Percentiles rank a stretch among this genome's conserved stretches.
Evolutionary conservation across 2,888 invertebrate genomes (phyloP).

Genomic region (Brenthis ino): DNA sequence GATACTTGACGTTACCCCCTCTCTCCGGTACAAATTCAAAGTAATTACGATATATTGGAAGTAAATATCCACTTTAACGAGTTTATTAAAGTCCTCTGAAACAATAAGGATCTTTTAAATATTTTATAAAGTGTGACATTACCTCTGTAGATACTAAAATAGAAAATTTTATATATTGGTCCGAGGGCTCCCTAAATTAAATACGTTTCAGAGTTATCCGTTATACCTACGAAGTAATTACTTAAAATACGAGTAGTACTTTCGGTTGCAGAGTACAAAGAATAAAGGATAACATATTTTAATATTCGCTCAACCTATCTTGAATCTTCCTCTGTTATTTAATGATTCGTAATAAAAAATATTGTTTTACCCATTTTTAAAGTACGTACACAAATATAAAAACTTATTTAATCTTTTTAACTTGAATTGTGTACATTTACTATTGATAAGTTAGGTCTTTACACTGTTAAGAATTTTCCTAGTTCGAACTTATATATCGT

Average conservation of each 20-base stretch:
- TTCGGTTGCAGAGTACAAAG: constrained; percentile 43
- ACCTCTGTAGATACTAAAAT: constrained; percentile 73
- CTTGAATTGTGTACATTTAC: constrained; percentile 36
- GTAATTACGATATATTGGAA: constrained; percentile 63
- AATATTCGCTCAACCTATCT: constrained; percentile 33
- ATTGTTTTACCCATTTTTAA: constrained; percentile 36
- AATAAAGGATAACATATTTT: constrained; percentile 32
- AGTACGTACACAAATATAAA: constrained; percentile 31
- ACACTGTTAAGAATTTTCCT: constrained; percentile 39
- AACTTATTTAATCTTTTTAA: constrained; percentile 35
- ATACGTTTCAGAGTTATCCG: constrained; percentile 42
- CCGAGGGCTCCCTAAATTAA: constrained; percentile 58
- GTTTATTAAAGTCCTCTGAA: constrained; percentile 68
- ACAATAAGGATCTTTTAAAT: constrained; percentile 54
- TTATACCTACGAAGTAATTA: constrained; percentile 40
- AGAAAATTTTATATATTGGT: constrained; percentile 68
- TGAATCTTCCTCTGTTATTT: constrained; percentile 35
- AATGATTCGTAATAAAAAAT: constrained; percentile 27
- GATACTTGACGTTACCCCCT: constrained; percentile 52
- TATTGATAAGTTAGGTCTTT: constrained; percentile 37
- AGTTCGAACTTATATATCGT: constrained; percentile 35
- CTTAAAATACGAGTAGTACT: constrained; percentile 38
- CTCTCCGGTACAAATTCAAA: constrained; percentile 73
- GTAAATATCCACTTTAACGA: constrained; percentile 53
- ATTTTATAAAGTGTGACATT: constrained; percentile 57